A percentile compares a stretch with the other conserved stretches of the same genome.
Conservation (phyloP, 2,797 vertebrate species). For the Melanotaenia boesemani region DNA sequence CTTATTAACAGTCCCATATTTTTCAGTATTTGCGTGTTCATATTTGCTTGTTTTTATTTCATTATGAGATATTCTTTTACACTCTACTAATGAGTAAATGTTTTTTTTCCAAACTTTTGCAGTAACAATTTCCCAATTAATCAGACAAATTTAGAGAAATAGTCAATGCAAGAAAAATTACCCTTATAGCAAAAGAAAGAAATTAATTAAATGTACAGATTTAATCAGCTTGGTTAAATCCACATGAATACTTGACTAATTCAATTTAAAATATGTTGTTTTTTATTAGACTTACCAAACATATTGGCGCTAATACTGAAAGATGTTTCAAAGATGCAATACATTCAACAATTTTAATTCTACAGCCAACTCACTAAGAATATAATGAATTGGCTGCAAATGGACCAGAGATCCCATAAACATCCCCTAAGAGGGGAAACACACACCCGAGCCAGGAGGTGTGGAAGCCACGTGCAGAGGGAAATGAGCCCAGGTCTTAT, state of each 20-base stretch:
- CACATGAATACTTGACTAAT: background rate
- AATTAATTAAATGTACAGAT: background rate
- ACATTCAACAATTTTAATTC: background rate
- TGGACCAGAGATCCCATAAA: slow-evolving; percentile 38
- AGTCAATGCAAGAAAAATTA: background rate
- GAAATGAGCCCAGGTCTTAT: slow-evolving; percentile 49
- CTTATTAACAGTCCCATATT: no score
- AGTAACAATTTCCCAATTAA: background rate
- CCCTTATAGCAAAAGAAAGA: background rate
- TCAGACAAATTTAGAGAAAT: background rate
- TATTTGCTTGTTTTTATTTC: no score
- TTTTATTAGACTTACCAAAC: no score
- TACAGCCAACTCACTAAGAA: background rate
- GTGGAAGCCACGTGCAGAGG: slow-evolving; percentile 70
- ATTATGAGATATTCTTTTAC: no score
- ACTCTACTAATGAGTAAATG: no score
- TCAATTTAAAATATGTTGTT: background rate
- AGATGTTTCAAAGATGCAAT: background rate
- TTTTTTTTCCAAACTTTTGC: no score
- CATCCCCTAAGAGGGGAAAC: slow-evolving; percentile 37
- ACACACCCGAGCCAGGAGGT: slow-evolving; percentile 65
- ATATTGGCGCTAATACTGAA: no score
- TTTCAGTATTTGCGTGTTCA: no score
- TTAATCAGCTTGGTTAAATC: background rate
- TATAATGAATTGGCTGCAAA: slow-evolving; percentile 21